Conservation (phyloP, 2,797 vertebrate genomes). For the Ficedula albicollis region DNA sequence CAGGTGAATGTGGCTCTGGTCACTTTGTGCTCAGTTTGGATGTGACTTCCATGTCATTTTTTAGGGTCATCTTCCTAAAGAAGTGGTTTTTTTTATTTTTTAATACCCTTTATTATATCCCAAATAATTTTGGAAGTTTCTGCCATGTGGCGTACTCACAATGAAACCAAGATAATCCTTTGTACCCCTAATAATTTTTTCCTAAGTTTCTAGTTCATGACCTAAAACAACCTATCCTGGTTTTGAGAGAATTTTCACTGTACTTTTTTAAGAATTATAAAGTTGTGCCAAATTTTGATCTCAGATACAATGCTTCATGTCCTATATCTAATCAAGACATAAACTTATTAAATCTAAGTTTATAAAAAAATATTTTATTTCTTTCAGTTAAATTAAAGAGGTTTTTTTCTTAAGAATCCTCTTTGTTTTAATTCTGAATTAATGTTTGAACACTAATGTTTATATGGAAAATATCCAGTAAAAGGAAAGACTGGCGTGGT, state of each 20-base stretch:
- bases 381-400: not conserved
- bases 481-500: not conserved
- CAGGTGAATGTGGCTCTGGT: not conserved
- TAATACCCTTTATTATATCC: not conserved
- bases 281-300: not conserved
- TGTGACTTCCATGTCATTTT: not conserved
- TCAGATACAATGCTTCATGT: not conserved
- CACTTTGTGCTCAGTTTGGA: not conserved
- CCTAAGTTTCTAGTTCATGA: not conserved
- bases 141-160: not conserved
- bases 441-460: not conserved
- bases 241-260: not conserved
- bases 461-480: not conserved
- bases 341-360: not conserved
- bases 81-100: not conserved
- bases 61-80: not conserved
- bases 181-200: not conserved
- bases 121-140: not conserved
- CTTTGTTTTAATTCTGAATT: not conserved
- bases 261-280: not conserved
- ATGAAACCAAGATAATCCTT: not conserved
- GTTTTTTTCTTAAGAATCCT: not conserved
- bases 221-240: not conserved
- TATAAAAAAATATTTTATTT: not conserved
- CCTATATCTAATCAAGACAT: not conserved